phyloP scores from a whole-genome alignment of 2,113 vertebrate species.

The Carassius carassius region DNA sequence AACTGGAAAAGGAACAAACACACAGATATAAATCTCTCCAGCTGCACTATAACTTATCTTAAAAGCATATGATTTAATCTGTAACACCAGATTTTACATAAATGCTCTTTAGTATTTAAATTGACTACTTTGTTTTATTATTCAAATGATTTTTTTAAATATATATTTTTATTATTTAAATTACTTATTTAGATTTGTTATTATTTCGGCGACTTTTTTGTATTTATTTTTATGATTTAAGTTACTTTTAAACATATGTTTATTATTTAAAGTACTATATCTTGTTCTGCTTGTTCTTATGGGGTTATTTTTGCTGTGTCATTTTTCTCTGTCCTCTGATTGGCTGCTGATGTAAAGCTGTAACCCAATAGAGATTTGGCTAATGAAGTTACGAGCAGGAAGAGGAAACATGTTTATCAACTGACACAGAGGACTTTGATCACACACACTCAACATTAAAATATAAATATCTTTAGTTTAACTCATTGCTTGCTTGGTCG shows the following conservation, averaged over 20 bases:
- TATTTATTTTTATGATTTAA: background rate
- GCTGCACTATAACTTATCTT: background rate
- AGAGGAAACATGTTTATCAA: slow-evolving; percentile 29
- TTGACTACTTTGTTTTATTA: too few species aligned
- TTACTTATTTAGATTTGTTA: background rate
- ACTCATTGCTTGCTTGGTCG: background rate
- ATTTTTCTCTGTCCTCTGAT: slow-evolving; percentile 37
- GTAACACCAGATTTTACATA: background rate
- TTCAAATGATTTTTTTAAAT: background rate
- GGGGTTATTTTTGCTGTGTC: slow-evolving; percentile 50
- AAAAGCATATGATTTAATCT: background rate
- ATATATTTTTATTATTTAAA: background rate
- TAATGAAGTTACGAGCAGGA: slow-evolving; percentile 33
- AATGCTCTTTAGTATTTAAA: background rate
- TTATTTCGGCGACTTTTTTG: too few species aligned
- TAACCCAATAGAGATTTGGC: slow-evolving; percentile 26
- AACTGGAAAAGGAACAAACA: background rate
- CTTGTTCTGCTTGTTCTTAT: background rate
- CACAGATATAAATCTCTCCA: background rate
- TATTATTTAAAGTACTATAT: background rate
- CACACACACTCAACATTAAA: background rate
- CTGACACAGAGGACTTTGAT: background rate
- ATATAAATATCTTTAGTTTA: background rate
- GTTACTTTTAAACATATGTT: background rate
- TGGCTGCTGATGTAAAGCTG: slow-evolving; percentile 33